Percentiles rank a stretch among this genome's conserved stretches.
Evolutionary conservation across 2,113 vertebrate genomes (phyloP).

Genomic region (Brachionichthys hirsutus): DNA sequence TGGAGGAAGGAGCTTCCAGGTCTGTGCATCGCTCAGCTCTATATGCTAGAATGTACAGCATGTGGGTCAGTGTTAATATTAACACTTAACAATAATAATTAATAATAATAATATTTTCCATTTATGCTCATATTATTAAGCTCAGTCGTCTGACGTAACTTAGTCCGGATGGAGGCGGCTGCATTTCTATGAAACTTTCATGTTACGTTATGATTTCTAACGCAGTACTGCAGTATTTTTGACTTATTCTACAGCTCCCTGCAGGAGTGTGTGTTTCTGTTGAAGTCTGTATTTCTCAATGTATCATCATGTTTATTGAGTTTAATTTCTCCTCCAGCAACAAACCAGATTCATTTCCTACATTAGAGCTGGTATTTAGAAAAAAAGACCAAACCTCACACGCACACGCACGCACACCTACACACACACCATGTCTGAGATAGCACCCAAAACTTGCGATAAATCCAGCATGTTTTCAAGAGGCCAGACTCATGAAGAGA

Average conservation of each 20-base stretch:
- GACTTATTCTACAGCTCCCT: neutral
- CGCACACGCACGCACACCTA: constrained; percentile 20
- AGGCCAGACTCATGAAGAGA: constrained; percentile 67
- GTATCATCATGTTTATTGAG: constrained; percentile 38
- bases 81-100: too few species aligned
- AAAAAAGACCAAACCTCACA: neutral
- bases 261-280: constrained; percentile 6
- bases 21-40: too few species aligned
- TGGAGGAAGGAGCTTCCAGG: too few species aligned
- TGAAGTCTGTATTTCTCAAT: constrained; percentile 34
- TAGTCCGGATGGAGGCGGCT: too few species aligned
- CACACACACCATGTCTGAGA: constrained; percentile 39
- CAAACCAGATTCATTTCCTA: constrained; percentile 24
- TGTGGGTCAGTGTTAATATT: constrained; percentile 29
- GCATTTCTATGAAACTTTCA: too few species aligned
- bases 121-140: too few species aligned
- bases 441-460: constrained; percentile 59
- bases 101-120: too few species aligned
- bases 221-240: constrained; percentile 13
- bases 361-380: constrained; percentile 1
- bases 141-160: too few species aligned
- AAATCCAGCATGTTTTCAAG: constrained; percentile 70
- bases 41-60: too few species aligned
- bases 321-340: constrained; percentile 36
- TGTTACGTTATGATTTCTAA: neutral